These are phyloP conservation scores for Echiichthys vipera DNA, from an alignment of 2,797 vertebrate genomes.

Conservation along the genomic window DNA sequence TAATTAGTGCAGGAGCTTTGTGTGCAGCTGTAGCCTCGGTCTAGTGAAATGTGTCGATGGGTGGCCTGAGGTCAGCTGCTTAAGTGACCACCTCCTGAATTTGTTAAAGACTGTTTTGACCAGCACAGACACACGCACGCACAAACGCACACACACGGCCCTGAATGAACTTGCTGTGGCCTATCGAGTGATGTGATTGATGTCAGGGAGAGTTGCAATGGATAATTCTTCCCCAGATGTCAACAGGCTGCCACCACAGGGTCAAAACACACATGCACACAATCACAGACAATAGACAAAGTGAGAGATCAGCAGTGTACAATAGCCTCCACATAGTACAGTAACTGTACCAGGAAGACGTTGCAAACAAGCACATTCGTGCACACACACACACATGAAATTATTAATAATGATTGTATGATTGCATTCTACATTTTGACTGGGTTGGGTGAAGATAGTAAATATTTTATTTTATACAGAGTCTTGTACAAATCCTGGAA, in stretches of 20 bases:
- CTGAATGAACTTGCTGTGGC: slow-evolving; percentile 81
- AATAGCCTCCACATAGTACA: neutral
- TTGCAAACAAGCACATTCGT: slow-evolving; percentile 8
- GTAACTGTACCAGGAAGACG: neutral
- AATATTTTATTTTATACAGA: slow-evolving; percentile 8
- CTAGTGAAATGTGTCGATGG: slow-evolving; percentile 23
- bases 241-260: slow-evolving; percentile 82
- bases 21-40: slow-evolving; percentile 4
- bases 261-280: slow-evolving; percentile 70
- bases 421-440: neutral
- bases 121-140: slow-evolving; percentile 43
- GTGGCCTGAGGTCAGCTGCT: slow-evolving; percentile 56
- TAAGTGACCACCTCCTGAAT: slow-evolving; percentile 77
- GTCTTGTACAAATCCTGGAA: neutral
- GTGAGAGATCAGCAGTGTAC: slow-evolving; percentile 24
- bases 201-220: slow-evolving; percentile 77
- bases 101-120: slow-evolving; percentile 78
- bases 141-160: slow-evolving; percentile 52
- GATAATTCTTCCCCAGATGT: slow-evolving; percentile 85
- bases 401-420: neutral
- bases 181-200: slow-evolving; percentile 86
- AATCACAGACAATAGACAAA: slow-evolving; percentile 25
- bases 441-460: neutral
- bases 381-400: neutral
- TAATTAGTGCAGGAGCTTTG: neutral